Evolutionary conservation across 2,888 invertebrate species (phyloP).

Genomic region (Aspidiotus destructor): DNA sequence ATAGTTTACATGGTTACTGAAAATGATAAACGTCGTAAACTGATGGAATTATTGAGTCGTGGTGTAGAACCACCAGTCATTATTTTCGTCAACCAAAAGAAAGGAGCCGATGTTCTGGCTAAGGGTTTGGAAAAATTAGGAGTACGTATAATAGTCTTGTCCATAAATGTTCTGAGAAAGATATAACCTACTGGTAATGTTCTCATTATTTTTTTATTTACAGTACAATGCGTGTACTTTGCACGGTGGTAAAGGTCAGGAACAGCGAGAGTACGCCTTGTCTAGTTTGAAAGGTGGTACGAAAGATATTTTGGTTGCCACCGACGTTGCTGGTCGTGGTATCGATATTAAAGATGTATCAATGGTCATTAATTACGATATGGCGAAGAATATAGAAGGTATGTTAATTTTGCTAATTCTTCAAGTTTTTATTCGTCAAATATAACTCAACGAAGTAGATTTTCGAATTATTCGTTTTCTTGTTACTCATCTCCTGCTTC

Average conservation of each 20-base stretch:
- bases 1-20: slow-evolving; percentile 92
- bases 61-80: slow-evolving; percentile 96
- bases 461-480: too few species aligned
- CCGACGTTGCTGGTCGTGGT: slow-evolving; percentile 99
- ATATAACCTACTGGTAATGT: not conserved
- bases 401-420: slow-evolving; percentile 34
- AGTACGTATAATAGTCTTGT: slow-evolving; percentile 40
- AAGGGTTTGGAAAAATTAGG: slow-evolving; percentile 94
- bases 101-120: slow-evolving; percentile 95
- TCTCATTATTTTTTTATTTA: slow-evolving; percentile 36
- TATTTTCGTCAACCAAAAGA: slow-evolving; percentile 99
- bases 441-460: too few species aligned
- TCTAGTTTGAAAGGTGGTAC: slow-evolving; percentile 90
- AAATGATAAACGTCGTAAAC: slow-evolving; percentile 89
- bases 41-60: slow-evolving; percentile 81
- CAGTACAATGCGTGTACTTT: slow-evolving; percentile 90
- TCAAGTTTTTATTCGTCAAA: not conserved
- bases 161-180: too few species aligned
- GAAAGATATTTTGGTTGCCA: slow-evolving; percentile 97
- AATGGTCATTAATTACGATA: slow-evolving; percentile 98
- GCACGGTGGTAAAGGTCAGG: slow-evolving; percentile 99
- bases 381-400: slow-evolving; percentile 97
- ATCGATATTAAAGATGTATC: slow-evolving; percentile 99
- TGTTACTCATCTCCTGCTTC: too few species aligned
- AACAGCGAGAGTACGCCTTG: slow-evolving; percentile 96